Evolutionary conservation across 92 coral and sea anemone species (phyloP), one percentile per base, ranked within the genome.

Genomic region (Plumapathes pennacea): DNA sequence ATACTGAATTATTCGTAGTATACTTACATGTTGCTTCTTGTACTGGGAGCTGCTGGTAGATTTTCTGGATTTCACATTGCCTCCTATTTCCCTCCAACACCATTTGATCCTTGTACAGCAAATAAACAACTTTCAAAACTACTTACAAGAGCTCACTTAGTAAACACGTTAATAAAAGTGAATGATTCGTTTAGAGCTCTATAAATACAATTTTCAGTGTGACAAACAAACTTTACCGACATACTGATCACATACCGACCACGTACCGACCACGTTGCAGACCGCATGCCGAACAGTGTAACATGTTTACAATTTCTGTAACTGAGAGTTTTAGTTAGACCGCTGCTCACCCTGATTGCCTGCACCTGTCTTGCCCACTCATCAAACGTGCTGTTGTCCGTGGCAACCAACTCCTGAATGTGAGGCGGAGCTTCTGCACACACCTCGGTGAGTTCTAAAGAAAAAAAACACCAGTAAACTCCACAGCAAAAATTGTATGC

Each of bases 321-420:
- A n/a, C n/a, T n/a, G n/a, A n/a, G n/a, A n/a, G 19, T 23, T n/a
- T 20, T 20, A 39, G 22, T 2, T 15, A 25, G 2, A 4, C 10
- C n/a, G 32, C 8, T 5, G 1, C 86, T 80, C 69, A 91, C 97
- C 78, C 84, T 71, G 49, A 88, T 75, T n/a, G 27, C 62, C 23
- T 88, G 60, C 48, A 91, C 88, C n/a, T 76, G 68, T 14, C 39
- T 50, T 20, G 81, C 55, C 97, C 97, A 91, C 56, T 69, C 71
- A 28, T 91, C 97, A 72, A 91, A 76, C 37, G 51, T 73, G 60
- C 86, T 83, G 63, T 91, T 91, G 50, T 91, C 97, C 38, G 70
- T 84, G 46, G 96, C 97, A 17, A 91, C 97, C 41, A 91, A 21
- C 66, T 88, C 88, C 55, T 83, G 89, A 15, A 92, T 65, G 37